Evolutionary conservation across 2,797 vertebrate species (phyloP), one percentile per base, ranked within the genome.

Genomic region (Calcarius lapponicus): DNA sequence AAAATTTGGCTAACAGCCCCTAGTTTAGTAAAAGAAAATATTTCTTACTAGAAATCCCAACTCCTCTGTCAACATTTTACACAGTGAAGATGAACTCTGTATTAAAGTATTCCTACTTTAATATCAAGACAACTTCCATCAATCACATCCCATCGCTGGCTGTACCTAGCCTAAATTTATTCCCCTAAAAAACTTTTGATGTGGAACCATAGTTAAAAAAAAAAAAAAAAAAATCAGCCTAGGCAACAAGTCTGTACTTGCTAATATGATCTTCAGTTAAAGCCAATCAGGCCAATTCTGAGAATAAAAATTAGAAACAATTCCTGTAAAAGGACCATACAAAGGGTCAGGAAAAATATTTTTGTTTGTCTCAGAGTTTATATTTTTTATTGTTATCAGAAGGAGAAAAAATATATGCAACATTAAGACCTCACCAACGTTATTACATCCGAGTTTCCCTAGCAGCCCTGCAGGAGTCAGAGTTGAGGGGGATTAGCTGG

Each of bases 301-400:
- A 88, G 32, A 86, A 71, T 29, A 81, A 56, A 69, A 83, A 84
- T 79, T 13, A 83, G 58, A 18, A 91, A 34, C 8, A 71, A 76
- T 4, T 28, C 45, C 40, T 50, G 3, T 28, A 40, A 72, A 75
- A 81, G 9, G 17, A n/a, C 26, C 28, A 36, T 19, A 54, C 6
- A 81, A 83, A 83, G 1, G 10, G 17, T 60, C 18, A 51, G 10
- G 10, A 74, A 17, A 90, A 78, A 31, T 64, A 74, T 2, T 91
- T 57, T 16, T 3, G 1, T 56, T 89, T 76, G 40, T 29, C 22
- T 89, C 26, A 8, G 32, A 70, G 7, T 34, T 80, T 32, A 2
- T 50, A 20, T 43, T 36, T 67, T 61, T 78, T 90, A 15, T 45
- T 92, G 5, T 47, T 69, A 32, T 69, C 28, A 74, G 17, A 66